Evolutionary conservation across 1,140 invertebrate genomes (phyloP).

Genomic region (Lanistes nyassanus): DNA sequence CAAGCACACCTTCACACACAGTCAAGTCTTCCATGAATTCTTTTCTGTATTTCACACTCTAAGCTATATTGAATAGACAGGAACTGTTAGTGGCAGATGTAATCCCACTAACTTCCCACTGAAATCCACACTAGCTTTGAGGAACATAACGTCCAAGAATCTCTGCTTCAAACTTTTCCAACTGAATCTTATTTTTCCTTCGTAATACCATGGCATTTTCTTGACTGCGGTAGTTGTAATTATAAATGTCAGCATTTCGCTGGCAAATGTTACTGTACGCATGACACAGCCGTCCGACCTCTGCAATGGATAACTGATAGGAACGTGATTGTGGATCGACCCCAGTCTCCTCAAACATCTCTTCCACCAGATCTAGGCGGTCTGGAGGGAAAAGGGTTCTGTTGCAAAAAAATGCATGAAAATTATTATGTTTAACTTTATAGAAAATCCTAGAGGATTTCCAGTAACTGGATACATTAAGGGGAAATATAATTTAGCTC

Average conservation of each 20-base stretch:
- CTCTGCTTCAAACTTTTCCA: constrained; percentile 20
- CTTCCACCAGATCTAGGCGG: constrained; percentile 74
- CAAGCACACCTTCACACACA: background rate
- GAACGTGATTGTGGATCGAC: constrained; percentile 78
- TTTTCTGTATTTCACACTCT: background rate
- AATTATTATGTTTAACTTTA: too few relatives aligned
- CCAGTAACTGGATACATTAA: too few relatives aligned
- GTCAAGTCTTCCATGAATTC: too few relatives aligned
- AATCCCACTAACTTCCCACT: background rate
- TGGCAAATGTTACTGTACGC: constrained; percentile 79
- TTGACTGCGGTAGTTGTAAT: constrained; percentile 72
- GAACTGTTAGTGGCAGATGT: background rate
- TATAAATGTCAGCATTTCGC: constrained; percentile 75
- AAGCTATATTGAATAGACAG: background rate
- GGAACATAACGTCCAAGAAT: constrained; percentile 1
- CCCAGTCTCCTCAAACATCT: constrained; percentile 79
- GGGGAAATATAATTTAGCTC: too few relatives aligned
- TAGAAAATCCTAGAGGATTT: too few relatives aligned
- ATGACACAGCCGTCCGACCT: constrained; percentile 81
- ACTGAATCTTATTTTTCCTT: constrained; percentile 20
- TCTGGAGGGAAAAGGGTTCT: constrained; percentile 82
- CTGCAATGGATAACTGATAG: constrained; percentile 72
- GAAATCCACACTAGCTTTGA: background rate
- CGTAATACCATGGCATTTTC: constrained; percentile 21
- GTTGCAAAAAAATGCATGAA: constrained; percentile 28